These are phyloP conservation scores for Thyatira batis DNA, from an alignment of 2,888 invertebrate species.

Conservation along the genomic window DNA sequence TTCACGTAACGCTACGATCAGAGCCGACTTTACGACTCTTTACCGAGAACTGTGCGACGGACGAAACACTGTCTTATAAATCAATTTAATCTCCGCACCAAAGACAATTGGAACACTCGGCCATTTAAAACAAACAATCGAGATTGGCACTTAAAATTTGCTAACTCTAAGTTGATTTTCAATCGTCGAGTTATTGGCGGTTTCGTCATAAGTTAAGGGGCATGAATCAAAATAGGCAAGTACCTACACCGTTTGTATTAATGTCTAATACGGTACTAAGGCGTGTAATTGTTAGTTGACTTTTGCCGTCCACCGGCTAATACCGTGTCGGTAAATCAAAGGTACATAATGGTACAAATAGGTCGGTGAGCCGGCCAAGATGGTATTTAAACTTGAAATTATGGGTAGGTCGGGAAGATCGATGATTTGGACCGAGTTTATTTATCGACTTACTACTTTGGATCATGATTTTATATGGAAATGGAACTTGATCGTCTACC, in stretches of 20 bases:
- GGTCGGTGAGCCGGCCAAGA: conserved; percentile 27
- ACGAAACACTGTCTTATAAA: conserved; percentile 68
- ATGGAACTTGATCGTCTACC: background rate
- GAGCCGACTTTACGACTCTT: conserved; percentile 63
- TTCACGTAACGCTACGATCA: conserved; percentile 43
- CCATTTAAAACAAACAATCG: conserved; percentile 19
- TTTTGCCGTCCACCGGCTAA: conserved; percentile 50
- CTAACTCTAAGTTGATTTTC: conserved; percentile 20
- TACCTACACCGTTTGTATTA: conserved; percentile 47
- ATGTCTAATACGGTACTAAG: conserved; percentile 64
- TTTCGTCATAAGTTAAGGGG: conserved; percentile 42
- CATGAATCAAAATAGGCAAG: conserved; percentile 63
- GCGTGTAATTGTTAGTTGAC: conserved; percentile 69
- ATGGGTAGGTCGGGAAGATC: conserved; percentile 1
- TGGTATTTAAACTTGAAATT: conserved; percentile 9
- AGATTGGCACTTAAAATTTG: conserved; percentile 13
- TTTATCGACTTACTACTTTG: background rate
- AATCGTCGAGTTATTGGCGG: conserved; percentile 13
- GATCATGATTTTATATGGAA: background rate
- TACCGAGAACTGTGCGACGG: conserved; percentile 65
- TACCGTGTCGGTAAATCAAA: conserved; percentile 62
- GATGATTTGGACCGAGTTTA: background rate
- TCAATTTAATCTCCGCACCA: conserved; percentile 70
- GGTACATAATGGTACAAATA: conserved; percentile 55
- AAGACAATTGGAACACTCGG: conserved; percentile 67